Percentiles rank a stretch among this genome's conserved stretches.
Conservation (phyloP, 2,113 vertebrate genomes). For the Poicephalus meyeri region DNA sequence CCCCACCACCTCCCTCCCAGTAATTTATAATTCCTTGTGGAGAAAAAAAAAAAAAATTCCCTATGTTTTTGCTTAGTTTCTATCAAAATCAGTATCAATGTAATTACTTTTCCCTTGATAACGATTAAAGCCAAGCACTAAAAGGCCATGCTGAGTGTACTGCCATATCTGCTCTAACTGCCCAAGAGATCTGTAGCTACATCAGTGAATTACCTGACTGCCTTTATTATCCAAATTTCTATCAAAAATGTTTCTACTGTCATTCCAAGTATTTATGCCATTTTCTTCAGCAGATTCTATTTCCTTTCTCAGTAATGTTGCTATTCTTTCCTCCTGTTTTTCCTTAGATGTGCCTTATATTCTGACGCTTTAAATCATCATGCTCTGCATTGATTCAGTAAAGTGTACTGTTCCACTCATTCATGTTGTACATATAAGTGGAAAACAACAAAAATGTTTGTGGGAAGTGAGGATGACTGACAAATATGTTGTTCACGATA, state of each 20-base stretch:
- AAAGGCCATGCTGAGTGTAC: background rate
- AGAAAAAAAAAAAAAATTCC: background rate
- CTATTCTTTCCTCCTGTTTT: conserved; percentile 21
- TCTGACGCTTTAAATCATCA: conserved; percentile 63
- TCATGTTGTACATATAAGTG: conserved; percentile 10
- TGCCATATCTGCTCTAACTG: conserved; percentile 18
- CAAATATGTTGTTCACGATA: background rate
- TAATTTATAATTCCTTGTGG: background rate
- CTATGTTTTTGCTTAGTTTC: background rate
- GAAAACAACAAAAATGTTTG: conserved; percentile 50
- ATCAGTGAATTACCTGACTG: conserved; percentile 44
- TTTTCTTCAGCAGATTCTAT: conserved; percentile 48
- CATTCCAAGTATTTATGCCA: conserved; percentile 39
- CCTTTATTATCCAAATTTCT: conserved; percentile 54
- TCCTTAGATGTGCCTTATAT: background rate
- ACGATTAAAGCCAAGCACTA: conserved; percentile 12
- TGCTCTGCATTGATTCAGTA: conserved; percentile 41
- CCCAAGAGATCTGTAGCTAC: conserved; percentile 30
- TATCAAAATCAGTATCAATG: background rate
- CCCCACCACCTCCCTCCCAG: background rate
- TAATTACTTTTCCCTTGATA: conserved; percentile 32
- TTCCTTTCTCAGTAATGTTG: conserved; percentile 32
- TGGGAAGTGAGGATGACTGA: conserved; percentile 9
- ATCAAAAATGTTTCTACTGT: conserved; percentile 39
- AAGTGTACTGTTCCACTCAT: conserved; percentile 32